Evolutionary conservation across 2,888 invertebrate species (phyloP).

Genomic region (Iphiclides podalirius): DNA sequence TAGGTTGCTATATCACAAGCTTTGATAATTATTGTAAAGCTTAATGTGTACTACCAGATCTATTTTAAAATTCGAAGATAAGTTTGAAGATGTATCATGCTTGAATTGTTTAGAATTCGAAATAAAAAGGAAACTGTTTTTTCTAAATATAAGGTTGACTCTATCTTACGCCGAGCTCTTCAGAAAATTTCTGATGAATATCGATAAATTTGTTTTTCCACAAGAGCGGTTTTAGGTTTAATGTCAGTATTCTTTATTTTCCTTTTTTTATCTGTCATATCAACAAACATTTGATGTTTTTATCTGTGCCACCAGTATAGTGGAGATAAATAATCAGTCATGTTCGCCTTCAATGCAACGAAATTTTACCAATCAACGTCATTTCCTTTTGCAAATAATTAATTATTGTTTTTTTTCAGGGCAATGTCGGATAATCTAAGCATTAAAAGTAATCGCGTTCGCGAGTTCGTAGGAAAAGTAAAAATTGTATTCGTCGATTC

Average conservation of each 20-base stretch:
- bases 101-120: too few relatives aligned
- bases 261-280: constrained; percentile 5
- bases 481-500: constrained; percentile 55
- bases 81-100: too few relatives aligned
- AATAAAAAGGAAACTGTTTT: too few relatives aligned
- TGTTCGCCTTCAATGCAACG: neutral
- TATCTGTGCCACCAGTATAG: neutral
- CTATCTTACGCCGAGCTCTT: too few relatives aligned
- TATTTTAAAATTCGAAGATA: too few relatives aligned
- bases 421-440: neutral
- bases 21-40: constrained; percentile 34
- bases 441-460: constrained; percentile 23
- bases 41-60: too few relatives aligned
- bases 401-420: neutral
- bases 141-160: too few relatives aligned
- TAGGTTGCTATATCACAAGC: constrained; percentile 51
- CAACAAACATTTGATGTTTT: neutral
- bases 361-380: constrained; percentile 1
- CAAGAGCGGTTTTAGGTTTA: too few relatives aligned
- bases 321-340: constrained; percentile 1
- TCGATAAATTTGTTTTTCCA: too few relatives aligned
- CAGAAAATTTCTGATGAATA: too few relatives aligned
- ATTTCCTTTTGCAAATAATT: neutral
- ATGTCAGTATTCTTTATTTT: too few relatives aligned
- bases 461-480: constrained; percentile 55